Conservation (phyloP, 1,140 invertebrate genomes). For the Aphaenogaster ashmeadi region DNA sequence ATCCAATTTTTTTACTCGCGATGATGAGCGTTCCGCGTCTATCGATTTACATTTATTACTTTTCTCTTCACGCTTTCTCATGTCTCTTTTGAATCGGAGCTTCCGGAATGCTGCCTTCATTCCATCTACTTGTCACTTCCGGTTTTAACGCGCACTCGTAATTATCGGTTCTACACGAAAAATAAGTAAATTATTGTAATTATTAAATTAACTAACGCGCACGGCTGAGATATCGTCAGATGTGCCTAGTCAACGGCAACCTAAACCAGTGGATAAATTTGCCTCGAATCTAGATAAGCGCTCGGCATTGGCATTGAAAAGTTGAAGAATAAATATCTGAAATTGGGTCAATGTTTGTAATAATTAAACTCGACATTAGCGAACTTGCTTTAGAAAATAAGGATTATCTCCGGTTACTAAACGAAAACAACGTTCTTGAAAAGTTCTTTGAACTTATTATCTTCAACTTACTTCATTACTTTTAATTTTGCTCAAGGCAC, state of each 20-base stretch:
- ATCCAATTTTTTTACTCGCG: slow-evolving; percentile 3
- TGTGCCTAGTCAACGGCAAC: neutral
- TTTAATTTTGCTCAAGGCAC: slow-evolving; percentile 1
- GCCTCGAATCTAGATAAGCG: neutral
- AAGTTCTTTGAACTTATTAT: neutral
- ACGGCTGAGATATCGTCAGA: neutral
- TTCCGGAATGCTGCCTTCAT: slow-evolving; percentile 34
- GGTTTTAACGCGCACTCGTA: neutral
- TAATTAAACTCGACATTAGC: slow-evolving; percentile 29
- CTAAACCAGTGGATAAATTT: neutral
- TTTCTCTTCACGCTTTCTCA: slow-evolving; percentile 21
- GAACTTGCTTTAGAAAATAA: neutral
- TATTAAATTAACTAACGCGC: neutral
- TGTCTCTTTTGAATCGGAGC: neutral
- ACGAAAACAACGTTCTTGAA: neutral
- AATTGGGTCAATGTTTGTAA: slow-evolving; percentile 29
- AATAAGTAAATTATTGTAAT: slow-evolving; percentile 14
- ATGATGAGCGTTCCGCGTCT: slow-evolving; percentile 5
- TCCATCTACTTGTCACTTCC: slow-evolving; percentile 38
- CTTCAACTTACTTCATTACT: neutral
- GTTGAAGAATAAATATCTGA: neutral
- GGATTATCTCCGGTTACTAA: neutral
- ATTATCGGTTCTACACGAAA: neutral
- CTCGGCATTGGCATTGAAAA: neutral
- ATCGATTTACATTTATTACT: slow-evolving; percentile 22